Evolutionary conservation across 2,888 invertebrate species (phyloP).

Genomic region (Euclidia mi): DNA sequence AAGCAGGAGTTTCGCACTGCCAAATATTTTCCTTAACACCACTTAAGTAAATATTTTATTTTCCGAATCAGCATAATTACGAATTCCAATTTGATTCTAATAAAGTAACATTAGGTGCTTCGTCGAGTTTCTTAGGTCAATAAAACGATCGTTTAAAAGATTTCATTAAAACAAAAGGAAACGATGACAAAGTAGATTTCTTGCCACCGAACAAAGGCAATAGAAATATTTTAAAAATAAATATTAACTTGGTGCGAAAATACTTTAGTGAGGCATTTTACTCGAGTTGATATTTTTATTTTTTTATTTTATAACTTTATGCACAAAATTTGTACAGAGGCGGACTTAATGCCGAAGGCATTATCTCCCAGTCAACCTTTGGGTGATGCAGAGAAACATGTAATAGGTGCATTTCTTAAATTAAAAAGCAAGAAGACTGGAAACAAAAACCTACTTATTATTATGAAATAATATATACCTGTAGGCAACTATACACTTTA

Average conservation of each 20-base stretch:
- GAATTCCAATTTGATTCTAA: conserved; percentile 36
- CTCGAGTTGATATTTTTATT: conserved; percentile 10
- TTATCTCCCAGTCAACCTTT: no score
- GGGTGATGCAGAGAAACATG: no score
- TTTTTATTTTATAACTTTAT: no score
- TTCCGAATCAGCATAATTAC: conserved; percentile 30
- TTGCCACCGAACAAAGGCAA: conserved; percentile 34
- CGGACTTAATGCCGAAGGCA: no score
- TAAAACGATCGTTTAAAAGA: conserved; percentile 32
- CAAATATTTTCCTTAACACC: neutral
- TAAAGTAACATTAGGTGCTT: conserved; percentile 33
- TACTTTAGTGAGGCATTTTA: conserved; percentile 12
- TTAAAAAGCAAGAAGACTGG: no score
- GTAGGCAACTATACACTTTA: no score
- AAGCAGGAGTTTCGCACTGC: no score
- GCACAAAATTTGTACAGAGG: no score
- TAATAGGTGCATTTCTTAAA: no score
- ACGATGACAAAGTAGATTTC: conserved; percentile 33
- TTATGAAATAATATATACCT: no score
- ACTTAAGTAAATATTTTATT: conserved; percentile 31
- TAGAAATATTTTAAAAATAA: conserved; percentile 38
- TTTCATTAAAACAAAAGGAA: conserved; percentile 40
- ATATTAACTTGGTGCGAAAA: conserved; percentile 28
- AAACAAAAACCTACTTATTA: no score
- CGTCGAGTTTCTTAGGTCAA: conserved; percentile 30